Percentiles rank a stretch among this genome's conserved stretches.
These are phyloP conservation scores for Dicroscelio sp. DNA, from an alignment of 2,888 invertebrate genomes.

Conservation along the genomic window DNA sequence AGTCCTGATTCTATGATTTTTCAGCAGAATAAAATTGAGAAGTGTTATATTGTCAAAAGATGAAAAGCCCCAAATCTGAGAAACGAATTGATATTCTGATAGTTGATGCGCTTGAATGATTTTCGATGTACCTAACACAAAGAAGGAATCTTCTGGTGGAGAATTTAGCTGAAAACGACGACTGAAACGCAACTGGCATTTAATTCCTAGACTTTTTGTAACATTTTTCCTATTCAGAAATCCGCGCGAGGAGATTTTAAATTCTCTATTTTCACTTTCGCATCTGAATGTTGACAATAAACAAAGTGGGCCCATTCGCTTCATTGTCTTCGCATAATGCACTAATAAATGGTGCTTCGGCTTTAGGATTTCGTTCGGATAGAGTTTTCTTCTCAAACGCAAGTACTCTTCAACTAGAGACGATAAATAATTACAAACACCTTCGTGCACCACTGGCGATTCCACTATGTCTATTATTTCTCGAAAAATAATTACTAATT, in stretches of 20 bases:
- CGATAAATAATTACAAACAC: constrained; percentile 60
- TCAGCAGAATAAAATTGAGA: background rate
- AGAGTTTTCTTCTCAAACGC: constrained; percentile 33
- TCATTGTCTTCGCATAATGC: background rate
- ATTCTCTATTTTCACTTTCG: constrained; percentile 77
- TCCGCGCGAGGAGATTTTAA: too few relatives aligned
- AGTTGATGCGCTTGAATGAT: background rate
- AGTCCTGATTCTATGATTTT: background rate
- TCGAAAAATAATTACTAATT: constrained; percentile 70
- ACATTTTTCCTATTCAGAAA: constrained; percentile 66
- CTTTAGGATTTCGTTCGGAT: constrained; percentile 53
- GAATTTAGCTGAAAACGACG: constrained; percentile 38
- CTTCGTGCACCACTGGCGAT: constrained; percentile 54
- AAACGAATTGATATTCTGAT: too few relatives aligned
- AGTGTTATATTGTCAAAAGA: too few relatives aligned
- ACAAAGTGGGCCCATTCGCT: constrained; percentile 9
- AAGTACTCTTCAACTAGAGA: constrained; percentile 75
- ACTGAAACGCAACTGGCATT: constrained; percentile 61
- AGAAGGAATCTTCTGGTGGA: background rate
- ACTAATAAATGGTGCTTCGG: background rate
- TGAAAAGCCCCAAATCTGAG: too few relatives aligned
- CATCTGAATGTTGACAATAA: constrained; percentile 68
- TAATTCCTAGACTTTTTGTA: constrained; percentile 76
- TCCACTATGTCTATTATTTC: constrained; percentile 80
- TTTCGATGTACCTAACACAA: background rate